Conservation (phyloP, 2,797 vertebrate species). For the Acanthornis magna region DNA sequence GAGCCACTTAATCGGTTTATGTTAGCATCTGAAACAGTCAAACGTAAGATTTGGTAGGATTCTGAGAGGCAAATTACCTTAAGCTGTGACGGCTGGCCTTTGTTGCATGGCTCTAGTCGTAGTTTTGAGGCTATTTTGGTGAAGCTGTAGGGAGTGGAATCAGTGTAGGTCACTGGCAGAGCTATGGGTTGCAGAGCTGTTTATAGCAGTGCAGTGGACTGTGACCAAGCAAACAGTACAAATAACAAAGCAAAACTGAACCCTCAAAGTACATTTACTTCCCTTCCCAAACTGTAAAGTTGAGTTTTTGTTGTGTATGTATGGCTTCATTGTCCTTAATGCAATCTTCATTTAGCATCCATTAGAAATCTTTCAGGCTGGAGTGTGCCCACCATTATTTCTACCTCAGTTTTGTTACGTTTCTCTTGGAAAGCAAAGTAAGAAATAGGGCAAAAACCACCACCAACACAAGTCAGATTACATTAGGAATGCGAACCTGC, state of each 20-base stretch:
- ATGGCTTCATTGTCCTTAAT: conserved; percentile 52
- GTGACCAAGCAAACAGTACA: conserved; percentile 70
- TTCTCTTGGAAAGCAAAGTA: conserved; percentile 85
- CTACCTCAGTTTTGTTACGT: conserved; percentile 91
- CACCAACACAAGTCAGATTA: conserved; percentile 43
- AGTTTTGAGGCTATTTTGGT: conserved; percentile 67
- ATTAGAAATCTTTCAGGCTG: conserved; percentile 68
- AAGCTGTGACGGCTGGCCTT: conserved; percentile 58
- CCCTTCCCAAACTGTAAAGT: conserved; percentile 38
- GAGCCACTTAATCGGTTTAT: conserved; percentile 73
- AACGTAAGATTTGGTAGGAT: conserved; percentile 59
- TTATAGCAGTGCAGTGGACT: conserved; percentile 64
- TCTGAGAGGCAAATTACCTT: conserved; percentile 70
- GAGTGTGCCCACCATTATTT: conserved; percentile 85
- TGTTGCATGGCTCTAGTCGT: conserved; percentile 4
- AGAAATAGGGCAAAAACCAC: conserved; percentile 69
- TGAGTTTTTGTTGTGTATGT: conserved; percentile 42
- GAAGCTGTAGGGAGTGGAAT: conserved; percentile 69
- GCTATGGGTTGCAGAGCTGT: conserved; percentile 68
- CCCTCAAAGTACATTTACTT: conserved; percentile 58
- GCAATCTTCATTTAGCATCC: conserved; percentile 67
- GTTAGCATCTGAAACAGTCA: conserved; percentile 70
- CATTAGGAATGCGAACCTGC: conserved; percentile 72
- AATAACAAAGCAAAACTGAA: conserved; percentile 51
- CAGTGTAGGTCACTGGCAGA: conserved; percentile 67